Base-by-base conservation (phyloP, 30 jellyfish, hydroid and myxozoan species). In the Nemopilema nomurai region DNA sequence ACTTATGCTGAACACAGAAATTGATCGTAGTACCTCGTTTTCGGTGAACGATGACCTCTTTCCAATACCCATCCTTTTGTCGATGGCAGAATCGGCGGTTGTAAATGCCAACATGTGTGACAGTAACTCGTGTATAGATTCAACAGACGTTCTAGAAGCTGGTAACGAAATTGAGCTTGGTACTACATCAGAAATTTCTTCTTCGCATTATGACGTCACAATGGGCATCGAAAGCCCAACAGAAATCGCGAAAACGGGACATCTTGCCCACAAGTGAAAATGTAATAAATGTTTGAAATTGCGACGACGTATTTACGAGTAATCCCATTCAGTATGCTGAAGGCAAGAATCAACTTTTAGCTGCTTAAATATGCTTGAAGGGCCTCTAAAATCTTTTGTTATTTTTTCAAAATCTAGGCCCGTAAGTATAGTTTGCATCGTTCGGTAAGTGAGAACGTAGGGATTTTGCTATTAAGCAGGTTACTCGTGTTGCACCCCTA, bases 21-120 rank as follows among this genome's bases (percentile, higher is more conserved):
- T 84, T 16, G 87, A 84, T 62, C 84, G 93, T 57, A 64, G 27
- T 52, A 52, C 93, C 82, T 84, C 93, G 0, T 84, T 71, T 74
- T 84, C 93, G 4, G 87, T 84, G 0, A 84, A 70, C 51, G 90
- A 68, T 50, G 93, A 85, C 24, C 81, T 87, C 73, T 69, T 86
- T 77, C 90, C 96, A 19, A 79, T 87, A 25, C 96, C 96, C 16
- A 87, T 87, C 49, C 68, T 87, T 6, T 74, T 87, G 23, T 87
- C 96, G 30, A 79, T 87, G 90, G 96, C 96, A 1, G 87, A 79
- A 72, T 72, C 80, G 0, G 90, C 90, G 21, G 90, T 84, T 74
- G 93, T 74, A 1, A 84, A 74, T 51, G 91, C 65, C 0, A 83
- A 76, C 64, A 83, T 83, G 85, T 83, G 91, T 65, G 84, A 74